Percentiles rank a stretch among this genome's conserved stretches.
These are phyloP conservation scores for Leptinotarsa haldemani DNA, from an alignment of 2,888 invertebrate genomes.

Conservation along the genomic window DNA sequence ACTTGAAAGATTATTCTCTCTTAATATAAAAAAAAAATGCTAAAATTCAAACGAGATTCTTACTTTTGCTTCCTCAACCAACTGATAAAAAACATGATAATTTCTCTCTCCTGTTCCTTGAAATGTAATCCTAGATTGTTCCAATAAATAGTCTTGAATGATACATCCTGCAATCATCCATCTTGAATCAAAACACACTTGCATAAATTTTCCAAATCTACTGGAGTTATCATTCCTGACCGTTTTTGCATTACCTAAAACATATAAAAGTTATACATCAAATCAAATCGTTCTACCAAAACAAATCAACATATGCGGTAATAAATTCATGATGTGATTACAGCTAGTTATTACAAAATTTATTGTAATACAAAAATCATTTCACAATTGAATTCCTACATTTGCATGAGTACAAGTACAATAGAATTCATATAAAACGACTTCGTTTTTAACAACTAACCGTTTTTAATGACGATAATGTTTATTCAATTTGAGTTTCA, in stretches of 20 bases:
- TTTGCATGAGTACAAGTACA: no score
- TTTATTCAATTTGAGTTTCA: no score
- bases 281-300: neutral
- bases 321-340: no score
- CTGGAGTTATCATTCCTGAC: slow-evolving; percentile 94
- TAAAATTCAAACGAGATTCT: slow-evolving; percentile 26
- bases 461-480: no score
- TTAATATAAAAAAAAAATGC: neutral
- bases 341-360: no score
- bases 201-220: slow-evolving; percentile 95
- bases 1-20: no score
- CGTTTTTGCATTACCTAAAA: slow-evolving; percentile 89
- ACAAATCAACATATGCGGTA: no score
- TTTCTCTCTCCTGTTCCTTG: slow-evolving; percentile 89
- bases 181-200: slow-evolving; percentile 89
- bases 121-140: slow-evolving; percentile 90
- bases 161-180: slow-evolving; percentile 93
- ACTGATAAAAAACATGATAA: slow-evolving; percentile 92
- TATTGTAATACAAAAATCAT: no score
- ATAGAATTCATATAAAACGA: no score
- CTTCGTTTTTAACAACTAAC: no score
- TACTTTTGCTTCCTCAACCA: slow-evolving; percentile 87
- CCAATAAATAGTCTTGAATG: slow-evolving; percentile 89
- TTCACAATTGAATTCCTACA: no score
- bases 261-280: slow-evolving; percentile 15